Conservation (phyloP, 2,113 vertebrate genomes). For the Amia ocellicauda region DNA sequence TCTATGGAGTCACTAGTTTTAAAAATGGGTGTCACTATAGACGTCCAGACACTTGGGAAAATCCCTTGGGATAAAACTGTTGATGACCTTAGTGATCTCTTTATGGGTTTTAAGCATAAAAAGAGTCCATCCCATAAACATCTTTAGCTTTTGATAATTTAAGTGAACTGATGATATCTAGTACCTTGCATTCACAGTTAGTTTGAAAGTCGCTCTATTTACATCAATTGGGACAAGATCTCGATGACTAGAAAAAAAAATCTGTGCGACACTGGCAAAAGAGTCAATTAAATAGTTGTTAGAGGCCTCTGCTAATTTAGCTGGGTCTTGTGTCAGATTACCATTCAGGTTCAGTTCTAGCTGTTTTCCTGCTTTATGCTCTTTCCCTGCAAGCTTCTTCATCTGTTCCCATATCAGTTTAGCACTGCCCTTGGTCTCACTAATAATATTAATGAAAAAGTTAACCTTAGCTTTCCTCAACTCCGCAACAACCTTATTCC, state of each 20-base stretch:
- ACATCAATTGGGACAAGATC: no score
- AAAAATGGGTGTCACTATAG: no score
- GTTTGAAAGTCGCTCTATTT: no score
- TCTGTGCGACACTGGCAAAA: background rate
- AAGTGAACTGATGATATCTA: background rate
- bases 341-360: background rate
- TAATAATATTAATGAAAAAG: background rate
- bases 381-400: background rate
- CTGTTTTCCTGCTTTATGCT: background rate
- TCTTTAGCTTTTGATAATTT: background rate
- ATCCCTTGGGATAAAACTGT: no score
- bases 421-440: background rate
- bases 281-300: background rate
- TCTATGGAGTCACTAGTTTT: no score
- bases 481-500: background rate
- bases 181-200: background rate
- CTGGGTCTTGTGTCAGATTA: background rate
- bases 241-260: background rate
- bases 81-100: no score
- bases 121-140: background rate
- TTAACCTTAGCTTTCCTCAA: background rate
- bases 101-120: constrained; percentile 1
- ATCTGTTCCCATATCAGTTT: constrained; percentile 10
- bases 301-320: no score
- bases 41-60: no score